These are phyloP conservation scores for Polylopha cassiicola DNA, from an alignment of 2,888 invertebrate genomes.

Conservation along the genomic window DNA sequence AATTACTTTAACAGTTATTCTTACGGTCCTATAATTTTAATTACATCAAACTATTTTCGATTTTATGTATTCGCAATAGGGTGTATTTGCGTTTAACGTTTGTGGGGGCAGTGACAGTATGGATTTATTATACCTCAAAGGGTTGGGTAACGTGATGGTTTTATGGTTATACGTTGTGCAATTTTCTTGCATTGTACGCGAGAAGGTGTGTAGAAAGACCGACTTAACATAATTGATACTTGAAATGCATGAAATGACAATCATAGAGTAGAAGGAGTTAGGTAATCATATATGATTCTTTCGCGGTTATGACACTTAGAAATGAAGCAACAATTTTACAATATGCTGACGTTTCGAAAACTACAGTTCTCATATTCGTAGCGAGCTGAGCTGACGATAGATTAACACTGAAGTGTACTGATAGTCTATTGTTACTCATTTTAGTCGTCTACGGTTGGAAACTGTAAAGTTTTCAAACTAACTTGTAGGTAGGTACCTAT, in stretches of 20 bases:
- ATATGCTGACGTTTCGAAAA: too few species aligned
- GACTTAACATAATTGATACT: constrained; percentile 30
- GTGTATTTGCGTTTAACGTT: constrained; percentile 22
- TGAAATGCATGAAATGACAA: constrained; percentile 5
- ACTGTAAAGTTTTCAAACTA: neutral
- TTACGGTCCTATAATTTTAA: constrained; percentile 37
- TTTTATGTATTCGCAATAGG: constrained; percentile 25
- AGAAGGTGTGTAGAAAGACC: constrained; percentile 29
- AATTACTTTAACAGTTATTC: constrained; percentile 64
- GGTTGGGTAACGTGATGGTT: constrained; percentile 69
- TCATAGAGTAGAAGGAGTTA: neutral
- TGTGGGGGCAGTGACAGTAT: constrained; percentile 41
- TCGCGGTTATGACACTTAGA: too few species aligned
- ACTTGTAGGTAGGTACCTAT: neutral
- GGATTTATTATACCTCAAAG: constrained; percentile 72
- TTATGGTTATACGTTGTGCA: constrained; percentile 69
- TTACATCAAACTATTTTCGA: constrained; percentile 23
- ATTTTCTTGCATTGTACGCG: constrained; percentile 62
- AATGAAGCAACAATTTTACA: too few species aligned
- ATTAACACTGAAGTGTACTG: too few species aligned
- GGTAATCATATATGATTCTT: too few species aligned
- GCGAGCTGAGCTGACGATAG: too few species aligned
- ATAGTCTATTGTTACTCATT: too few species aligned
- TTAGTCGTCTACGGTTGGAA: too few species aligned
- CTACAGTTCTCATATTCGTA: too few species aligned